Conservation (phyloP, 2,113 vertebrate species). For the Anoura caudifer region DNA sequence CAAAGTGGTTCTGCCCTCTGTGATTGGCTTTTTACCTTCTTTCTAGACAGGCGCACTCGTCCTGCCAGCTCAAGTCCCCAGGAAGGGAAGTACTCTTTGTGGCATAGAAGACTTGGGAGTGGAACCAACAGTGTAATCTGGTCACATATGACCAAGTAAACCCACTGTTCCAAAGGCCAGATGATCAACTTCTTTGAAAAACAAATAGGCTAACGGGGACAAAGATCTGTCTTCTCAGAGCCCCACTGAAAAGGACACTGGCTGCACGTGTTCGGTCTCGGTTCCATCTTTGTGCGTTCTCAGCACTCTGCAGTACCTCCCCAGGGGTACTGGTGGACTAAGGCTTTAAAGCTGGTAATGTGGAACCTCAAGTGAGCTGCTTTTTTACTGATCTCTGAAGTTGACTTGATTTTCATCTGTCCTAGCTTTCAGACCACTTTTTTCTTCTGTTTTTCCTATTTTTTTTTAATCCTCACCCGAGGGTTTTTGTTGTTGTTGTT, state of each 20-base stretch:
- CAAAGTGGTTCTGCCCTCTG: neutral
- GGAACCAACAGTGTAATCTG: neutral
- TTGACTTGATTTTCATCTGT: neutral
- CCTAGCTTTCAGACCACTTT: neutral
- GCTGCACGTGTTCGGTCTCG: neutral
- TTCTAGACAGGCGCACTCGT: slow-evolving; percentile 8
- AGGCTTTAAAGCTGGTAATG: neutral
- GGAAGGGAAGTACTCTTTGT: neutral
- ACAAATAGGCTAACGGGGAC: neutral
- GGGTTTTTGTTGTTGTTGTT: no score
- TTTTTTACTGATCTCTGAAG: neutral
- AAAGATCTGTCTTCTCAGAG: neutral
- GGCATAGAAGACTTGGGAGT: neutral
- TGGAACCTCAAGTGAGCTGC: neutral
- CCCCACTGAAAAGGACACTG: neutral
- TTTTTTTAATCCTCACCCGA: no score
- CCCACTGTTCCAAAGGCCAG: neutral
- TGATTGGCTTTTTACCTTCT: slow-evolving; percentile 1
- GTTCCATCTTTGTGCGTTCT: neutral
- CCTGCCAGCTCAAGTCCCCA: neutral
- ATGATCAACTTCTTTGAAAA: slow-evolving; percentile 13
- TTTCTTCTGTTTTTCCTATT: neutral
- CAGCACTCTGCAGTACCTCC: neutral
- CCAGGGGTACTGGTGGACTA: neutral
- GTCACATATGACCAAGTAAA: neutral